phyloP scores from a whole-genome alignment of 2,888 invertebrate genomes.

The Spisula subtruncata region DNA sequence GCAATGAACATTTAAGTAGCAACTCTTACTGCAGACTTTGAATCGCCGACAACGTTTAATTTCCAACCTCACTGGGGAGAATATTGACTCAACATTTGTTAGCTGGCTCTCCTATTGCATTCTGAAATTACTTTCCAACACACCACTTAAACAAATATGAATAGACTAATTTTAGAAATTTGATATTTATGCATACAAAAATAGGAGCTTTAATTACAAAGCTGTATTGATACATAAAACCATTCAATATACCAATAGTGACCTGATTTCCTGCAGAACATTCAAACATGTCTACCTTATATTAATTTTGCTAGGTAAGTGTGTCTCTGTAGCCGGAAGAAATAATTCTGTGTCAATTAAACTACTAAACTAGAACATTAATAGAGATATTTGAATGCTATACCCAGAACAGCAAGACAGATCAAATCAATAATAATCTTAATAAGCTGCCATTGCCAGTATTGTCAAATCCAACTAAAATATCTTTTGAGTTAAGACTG shows the following conservation, averaged over 20 bases:
- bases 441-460: neutral
- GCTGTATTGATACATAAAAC: neutral
- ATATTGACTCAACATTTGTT: neutral
- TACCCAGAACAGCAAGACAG: neutral
- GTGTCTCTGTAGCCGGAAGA: too few species aligned
- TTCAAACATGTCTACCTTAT: too few species aligned
- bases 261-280: neutral
- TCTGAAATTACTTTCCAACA: slow-evolving; percentile 5
- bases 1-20: too few species aligned
- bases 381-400: neutral
- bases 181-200: slow-evolving; percentile 2
- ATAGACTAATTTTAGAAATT: neutral
- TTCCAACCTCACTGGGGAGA: neutral
- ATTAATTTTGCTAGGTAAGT: too few species aligned
- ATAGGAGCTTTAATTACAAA: neutral
- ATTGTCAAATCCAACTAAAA: slow-evolving; percentile 10
- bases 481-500: neutral
- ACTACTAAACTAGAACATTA: too few species aligned
- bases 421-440: neutral
- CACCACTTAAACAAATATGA: slow-evolving; percentile 3
- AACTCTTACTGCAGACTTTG: too few species aligned
- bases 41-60: too few species aligned
- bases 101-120: neutral
- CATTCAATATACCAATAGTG: neutral
- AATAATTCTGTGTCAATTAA: too few species aligned